Conservation (phyloP, 2,113 vertebrate species). For the Trogon melanurus region DNA sequence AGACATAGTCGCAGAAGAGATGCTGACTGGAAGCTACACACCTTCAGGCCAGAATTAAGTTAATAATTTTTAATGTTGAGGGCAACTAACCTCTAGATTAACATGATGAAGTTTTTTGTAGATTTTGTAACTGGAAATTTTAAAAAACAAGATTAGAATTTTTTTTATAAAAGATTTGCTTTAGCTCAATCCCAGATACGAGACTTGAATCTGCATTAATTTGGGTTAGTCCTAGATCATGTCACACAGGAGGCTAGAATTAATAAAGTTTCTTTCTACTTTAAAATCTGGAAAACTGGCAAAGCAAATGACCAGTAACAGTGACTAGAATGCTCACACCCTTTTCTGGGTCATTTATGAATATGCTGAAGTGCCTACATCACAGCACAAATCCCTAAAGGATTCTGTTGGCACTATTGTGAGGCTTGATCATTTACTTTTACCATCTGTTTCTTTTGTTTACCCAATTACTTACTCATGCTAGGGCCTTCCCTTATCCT, state of each 20-base stretch:
- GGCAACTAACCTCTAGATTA: slow-evolving; percentile 12
- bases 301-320: background rate
- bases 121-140: slow-evolving; percentile 2
- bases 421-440: background rate
- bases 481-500: background rate
- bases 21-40: background rate
- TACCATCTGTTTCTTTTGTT: background rate
- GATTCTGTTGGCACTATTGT: background rate
- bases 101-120: background rate
- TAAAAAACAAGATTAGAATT: background rate
- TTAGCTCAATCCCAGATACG: background rate
- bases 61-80: background rate
- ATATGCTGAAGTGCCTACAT: background rate
- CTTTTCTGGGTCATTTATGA: background rate
- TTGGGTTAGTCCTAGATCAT: background rate
- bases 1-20: background rate
- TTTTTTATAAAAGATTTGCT: background rate
- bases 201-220: slow-evolving; percentile 22
- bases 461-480: background rate
- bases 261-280: background rate
- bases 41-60: background rate
- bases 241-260: background rate
- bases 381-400: background rate
- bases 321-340: background rate
- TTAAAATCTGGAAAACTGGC: background rate